Conservation (phyloP, 2,113 vertebrate species). For the Otolemur garnettii region DNA sequence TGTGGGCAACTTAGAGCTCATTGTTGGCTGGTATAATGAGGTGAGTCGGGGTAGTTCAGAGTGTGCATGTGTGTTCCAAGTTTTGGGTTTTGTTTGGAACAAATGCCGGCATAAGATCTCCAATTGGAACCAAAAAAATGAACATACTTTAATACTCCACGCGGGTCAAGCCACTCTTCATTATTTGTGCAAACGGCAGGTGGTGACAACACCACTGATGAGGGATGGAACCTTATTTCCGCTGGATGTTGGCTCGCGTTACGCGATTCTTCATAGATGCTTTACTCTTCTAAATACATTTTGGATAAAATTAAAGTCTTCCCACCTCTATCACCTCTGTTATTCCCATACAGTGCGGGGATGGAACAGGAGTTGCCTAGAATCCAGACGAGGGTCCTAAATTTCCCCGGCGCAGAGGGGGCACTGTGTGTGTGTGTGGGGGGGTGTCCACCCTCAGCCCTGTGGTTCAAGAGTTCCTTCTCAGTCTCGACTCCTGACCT, state of each 20-base stretch:
- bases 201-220: fast-evolving
- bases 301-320: fast-evolving
- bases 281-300: fast-evolving
- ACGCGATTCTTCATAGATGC: no score
- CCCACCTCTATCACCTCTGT: fast-evolving
- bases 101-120: fast-evolving
- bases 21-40: slow-evolving; percentile 91
- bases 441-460: neutral
- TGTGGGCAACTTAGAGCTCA: slow-evolving; percentile 88
- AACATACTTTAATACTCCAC: fast-evolving
- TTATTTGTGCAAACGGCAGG: neutral
- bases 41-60: slow-evolving; percentile 60
- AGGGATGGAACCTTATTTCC: neutral
- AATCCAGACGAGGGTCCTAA: no score
- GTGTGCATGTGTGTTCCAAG: fast-evolving
- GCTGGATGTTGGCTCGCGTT: fast-evolving
- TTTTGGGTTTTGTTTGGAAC: neutral
- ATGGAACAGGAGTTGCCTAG: neutral
- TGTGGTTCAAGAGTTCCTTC: neutral
- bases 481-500: fast-evolving
- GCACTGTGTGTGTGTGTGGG: fast-evolving
- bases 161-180: fast-evolving
- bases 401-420: fast-evolving
- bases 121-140: fast-evolving
- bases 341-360: fast-evolving